Evolutionary conservation across 2,888 invertebrate genomes (phyloP).

Genomic region (Steinernema carpocapsae): DNA sequence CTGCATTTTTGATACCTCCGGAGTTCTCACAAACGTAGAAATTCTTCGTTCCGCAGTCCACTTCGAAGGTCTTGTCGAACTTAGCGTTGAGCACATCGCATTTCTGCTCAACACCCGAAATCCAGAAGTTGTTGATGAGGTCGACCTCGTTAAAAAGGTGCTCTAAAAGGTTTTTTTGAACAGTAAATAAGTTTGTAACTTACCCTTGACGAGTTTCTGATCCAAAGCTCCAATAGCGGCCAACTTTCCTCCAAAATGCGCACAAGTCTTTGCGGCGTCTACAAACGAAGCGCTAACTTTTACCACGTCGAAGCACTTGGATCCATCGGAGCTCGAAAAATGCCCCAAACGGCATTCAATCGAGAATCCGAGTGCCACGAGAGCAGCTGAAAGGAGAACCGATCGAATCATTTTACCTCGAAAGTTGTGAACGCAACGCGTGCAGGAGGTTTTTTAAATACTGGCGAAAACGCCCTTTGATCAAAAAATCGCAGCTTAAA

Average conservation of each 20-base stretch:
- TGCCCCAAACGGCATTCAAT: neutral
- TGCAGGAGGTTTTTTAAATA: neutral
- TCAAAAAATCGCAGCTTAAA: neutral
- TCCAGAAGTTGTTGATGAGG: neutral
- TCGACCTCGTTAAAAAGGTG: neutral
- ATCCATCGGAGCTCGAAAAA: neutral
- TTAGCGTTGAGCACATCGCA: neutral
- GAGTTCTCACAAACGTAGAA: slow-evolving; percentile 1
- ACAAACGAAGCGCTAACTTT: neutral
- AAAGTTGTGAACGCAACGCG: neutral
- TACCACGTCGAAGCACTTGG: neutral
- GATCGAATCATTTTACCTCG: neutral
- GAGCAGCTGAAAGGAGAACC: neutral
- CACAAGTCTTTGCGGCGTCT: neutral
- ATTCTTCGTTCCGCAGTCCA: neutral
- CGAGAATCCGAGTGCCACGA: neutral
- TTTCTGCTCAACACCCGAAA: neutral
- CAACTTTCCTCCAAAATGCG: neutral
- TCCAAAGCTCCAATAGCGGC: too few relatives aligned
- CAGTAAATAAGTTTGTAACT: neutral
- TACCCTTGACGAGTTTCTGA: neutral
- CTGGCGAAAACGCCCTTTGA: neutral
- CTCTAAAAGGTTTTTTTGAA: neutral
- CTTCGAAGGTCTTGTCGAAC: neutral
- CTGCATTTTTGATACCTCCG: neutral